phyloP scores from a whole-genome alignment of 37 sponge, comb jelly and placozoan species.

The Chondrilla cf. caribensis region DNA sequence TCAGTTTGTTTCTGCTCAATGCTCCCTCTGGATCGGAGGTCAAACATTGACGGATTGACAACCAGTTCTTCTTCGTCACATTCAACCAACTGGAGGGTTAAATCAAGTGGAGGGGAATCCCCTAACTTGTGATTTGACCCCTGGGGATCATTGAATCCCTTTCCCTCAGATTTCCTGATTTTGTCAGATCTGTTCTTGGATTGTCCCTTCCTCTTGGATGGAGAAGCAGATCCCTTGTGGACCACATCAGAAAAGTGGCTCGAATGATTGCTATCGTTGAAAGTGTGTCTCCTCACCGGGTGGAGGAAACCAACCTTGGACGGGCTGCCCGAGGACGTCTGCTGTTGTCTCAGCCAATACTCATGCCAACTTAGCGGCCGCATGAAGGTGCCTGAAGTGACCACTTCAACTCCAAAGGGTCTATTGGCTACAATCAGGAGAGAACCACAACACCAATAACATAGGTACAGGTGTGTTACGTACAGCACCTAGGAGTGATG shows the following conservation, averaged over 20 bases:
- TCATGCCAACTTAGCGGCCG: not conserved
- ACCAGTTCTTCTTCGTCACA: not conserved
- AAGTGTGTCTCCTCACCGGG: not conserved
- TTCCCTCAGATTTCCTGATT: not conserved
- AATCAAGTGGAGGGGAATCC: not conserved
- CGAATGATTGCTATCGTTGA: not conserved
- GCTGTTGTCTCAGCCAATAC: not conserved
- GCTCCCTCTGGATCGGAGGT: not conserved
- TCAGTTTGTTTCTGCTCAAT: not conserved
- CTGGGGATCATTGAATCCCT: not conserved
- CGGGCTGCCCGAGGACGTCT: not conserved
- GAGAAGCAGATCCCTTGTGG: not conserved
- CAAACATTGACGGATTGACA: too few species aligned
- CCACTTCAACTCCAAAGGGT: not conserved
- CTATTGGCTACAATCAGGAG: not conserved
- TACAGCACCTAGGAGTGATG: too few species aligned
- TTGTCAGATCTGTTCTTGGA: not conserved
- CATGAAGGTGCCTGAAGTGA: not conserved
- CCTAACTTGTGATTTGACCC: not conserved
- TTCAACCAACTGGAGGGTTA: not conserved
- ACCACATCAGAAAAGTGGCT: not conserved
- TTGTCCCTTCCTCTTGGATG: not conserved
- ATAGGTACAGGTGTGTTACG: too few species aligned
- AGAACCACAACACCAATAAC: too few species aligned
- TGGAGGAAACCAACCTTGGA: not conserved